These are phyloP conservation scores for Berghia stephanieae DNA, from an alignment of 1,140 invertebrate species.

Conservation along the genomic window DNA sequence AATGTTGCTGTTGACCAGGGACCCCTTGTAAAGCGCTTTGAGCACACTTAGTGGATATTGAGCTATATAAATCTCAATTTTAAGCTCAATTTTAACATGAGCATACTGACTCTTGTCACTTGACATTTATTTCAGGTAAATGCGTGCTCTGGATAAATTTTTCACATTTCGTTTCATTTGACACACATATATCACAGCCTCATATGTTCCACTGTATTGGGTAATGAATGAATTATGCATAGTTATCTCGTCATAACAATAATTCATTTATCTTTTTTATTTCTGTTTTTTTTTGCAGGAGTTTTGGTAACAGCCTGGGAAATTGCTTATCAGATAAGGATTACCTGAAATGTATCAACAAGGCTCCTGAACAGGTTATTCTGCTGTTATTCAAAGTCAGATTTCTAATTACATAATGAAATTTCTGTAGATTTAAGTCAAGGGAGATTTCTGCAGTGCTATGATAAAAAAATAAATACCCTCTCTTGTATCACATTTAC, in stretches of 20 bases:
- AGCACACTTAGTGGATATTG: no score
- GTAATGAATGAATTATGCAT: neutral
- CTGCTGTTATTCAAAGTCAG: conserved; percentile 31
- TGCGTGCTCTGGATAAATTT: no score
- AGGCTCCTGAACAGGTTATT: conserved; percentile 61
- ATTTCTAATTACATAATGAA: neutral
- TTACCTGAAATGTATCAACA: conserved; percentile 64
- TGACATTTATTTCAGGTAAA: no score
- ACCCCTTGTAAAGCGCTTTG: no score
- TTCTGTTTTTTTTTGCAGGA: conserved; percentile 50
- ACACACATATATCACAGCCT: neutral
- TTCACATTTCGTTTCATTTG: neutral
- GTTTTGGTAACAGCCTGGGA: conserved; percentile 69
- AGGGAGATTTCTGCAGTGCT: neutral
- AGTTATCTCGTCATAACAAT: neutral
- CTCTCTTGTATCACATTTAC: neutral
- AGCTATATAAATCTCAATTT: no score
- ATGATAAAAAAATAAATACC: neutral
- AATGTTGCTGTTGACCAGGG: no score
- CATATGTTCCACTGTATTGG: neutral
- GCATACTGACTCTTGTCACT: neutral
- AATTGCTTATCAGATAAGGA: conserved; percentile 69
- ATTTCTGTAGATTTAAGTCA: neutral
- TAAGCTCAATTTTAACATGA: no score
- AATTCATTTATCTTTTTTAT: neutral